Base-by-base conservation (phyloP, 2,113 vertebrate species). In the Uria aalge region DNA sequence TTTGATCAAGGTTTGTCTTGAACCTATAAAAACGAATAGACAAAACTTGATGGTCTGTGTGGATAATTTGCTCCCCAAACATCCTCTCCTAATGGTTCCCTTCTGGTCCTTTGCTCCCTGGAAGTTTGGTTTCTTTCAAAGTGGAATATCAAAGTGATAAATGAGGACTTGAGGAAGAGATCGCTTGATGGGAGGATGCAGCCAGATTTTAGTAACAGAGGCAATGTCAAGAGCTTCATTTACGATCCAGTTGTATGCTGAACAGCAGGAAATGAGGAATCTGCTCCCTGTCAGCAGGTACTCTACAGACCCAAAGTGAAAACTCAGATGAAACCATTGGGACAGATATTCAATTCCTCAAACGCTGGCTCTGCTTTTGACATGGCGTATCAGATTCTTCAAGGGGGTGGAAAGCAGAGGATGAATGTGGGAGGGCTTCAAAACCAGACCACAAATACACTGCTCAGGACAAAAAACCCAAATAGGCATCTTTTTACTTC, bases 251-350 rank as follows among this genome's bases (percentile, higher is more conserved):
- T 73, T 90, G 30, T 41, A 60, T 11, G 66, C 41, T 60, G 92
- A 97, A 87, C 88, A 92, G 92, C 79, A 94, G 88, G 88, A 94
- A 94, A 91, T 64, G 57, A 96, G 50, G 83, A 89, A 94, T 96
- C 91, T 96, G 86, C 80, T 89, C 76, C 52, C 66, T 95, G 82
- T 92, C 88, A 92, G 75, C 88, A 93, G 78, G 82, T 90, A 79
- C 50, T 77, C 88, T 53, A 26, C 64, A 85, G n/a, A 72, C 22
- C 30, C 50, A 85, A 80, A 89, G 60, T 23, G n/a, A 92, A 84
- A 95, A 64, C 73, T 93, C 76, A 93, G 43, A 81, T 78, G 82
- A 94, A 95, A 84, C 21, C 40, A 15, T 74, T 83, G 85, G 71
- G 76, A 53, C 36, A 84, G 95, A 89, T 64, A 91, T 11, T 85